phyloP scores from a whole-genome alignment of 2,888 invertebrate species.

The Anthrax anthrax region DNA sequence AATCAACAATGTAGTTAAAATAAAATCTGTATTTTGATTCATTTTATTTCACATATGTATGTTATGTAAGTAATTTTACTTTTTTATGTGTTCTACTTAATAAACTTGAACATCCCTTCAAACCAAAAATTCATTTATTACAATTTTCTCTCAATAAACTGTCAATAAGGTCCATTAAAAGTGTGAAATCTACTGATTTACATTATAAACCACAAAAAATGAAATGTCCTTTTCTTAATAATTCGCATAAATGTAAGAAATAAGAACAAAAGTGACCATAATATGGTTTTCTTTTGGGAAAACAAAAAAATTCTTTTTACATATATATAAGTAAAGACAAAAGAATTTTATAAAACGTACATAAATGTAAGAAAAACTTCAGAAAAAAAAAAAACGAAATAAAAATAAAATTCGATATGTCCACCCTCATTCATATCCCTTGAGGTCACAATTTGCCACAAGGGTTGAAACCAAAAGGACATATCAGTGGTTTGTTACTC shows the following conservation, averaged over 20 bases:
- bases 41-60: too few relatives aligned
- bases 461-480: conserved; percentile 12
- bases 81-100: too few relatives aligned
- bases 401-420: conserved; percentile 4
- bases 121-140: conserved; percentile 13
- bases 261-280: too few relatives aligned
- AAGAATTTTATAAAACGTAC: conserved; percentile 2
- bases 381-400: background rate
- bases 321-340: conserved; percentile 2
- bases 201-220: background rate
- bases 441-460: conserved; percentile 14
- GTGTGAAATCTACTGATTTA: conserved; percentile 7
- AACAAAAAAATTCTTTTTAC: background rate
- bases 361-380: background rate
- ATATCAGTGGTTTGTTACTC: conserved; percentile 10
- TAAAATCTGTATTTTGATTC: too few relatives aligned
- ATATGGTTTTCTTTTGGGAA: background rate
- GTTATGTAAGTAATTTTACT: too few relatives aligned
- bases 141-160: conserved; percentile 15
- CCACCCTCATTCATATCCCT: conserved; percentile 12
- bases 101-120: conserved; percentile 3
- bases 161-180: conserved; percentile 13
- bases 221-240: background rate
- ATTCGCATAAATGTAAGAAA: too few relatives aligned
- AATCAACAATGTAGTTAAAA: too few relatives aligned